phyloP scores from a whole-genome alignment of 2,113 vertebrate species.

The Butastur rufipennis region DNA sequence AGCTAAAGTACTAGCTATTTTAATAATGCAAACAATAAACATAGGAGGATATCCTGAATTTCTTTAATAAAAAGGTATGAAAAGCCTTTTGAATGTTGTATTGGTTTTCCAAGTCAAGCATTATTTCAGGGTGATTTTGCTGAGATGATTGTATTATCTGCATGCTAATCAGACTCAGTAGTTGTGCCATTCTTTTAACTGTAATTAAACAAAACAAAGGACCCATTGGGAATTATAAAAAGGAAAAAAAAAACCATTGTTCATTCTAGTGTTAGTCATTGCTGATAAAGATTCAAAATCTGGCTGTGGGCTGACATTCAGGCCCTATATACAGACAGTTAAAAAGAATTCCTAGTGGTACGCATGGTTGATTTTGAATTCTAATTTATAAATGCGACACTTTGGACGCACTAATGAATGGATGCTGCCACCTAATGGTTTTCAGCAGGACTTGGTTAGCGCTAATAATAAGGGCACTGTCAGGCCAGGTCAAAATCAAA shows the following conservation, averaged over 20 bases:
- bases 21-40: neutral
- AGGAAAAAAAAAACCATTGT: neutral
- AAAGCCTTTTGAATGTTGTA: neutral
- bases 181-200: neutral
- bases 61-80: neutral
- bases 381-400: neutral
- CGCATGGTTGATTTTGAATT: conserved; percentile 35
- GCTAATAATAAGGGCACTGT: neutral
- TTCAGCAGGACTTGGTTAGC: neutral
- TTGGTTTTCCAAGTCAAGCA: neutral
- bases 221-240: neutral
- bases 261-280: neutral
- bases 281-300: neutral
- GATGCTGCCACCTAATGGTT: conserved; percentile 58
- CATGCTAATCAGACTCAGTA: neutral
- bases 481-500: neutral
- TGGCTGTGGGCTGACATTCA: neutral
- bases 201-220: conserved; percentile 21
- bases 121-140: conserved; percentile 2
- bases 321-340: neutral
- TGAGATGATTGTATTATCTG: neutral
- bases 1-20: neutral
- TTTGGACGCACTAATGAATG: neutral
- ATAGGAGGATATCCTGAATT: neutral
- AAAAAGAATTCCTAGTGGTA: neutral